These are phyloP conservation scores for Acleris sparsana DNA, from an alignment of 2,888 invertebrate species.

Conservation along the genomic window DNA sequence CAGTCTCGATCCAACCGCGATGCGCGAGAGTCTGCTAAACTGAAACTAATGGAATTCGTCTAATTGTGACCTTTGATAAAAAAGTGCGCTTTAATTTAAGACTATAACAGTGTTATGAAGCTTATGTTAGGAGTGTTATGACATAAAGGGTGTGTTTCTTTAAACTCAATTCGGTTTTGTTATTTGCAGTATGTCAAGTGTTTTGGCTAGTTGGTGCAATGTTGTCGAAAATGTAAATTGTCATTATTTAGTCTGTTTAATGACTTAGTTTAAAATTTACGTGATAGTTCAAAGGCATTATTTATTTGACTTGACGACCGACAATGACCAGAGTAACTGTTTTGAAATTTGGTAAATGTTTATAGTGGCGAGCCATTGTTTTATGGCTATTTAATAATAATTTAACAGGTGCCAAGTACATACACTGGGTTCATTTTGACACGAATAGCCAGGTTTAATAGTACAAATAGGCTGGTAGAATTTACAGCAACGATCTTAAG, in stretches of 20 bases:
- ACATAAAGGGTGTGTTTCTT: neutral
- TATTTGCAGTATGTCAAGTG: no score
- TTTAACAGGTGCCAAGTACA: neutral
- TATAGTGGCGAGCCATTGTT: neutral
- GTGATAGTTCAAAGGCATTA: neutral
- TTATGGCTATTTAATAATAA: neutral
- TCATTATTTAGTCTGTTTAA: neutral
- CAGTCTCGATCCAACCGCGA: slow-evolving; percentile 68
- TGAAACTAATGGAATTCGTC: slow-evolving; percentile 16
- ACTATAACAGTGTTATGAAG: neutral
- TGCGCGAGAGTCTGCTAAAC: slow-evolving; percentile 62
- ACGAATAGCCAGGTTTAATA: no score
- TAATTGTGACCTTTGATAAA: slow-evolving; percentile 6
- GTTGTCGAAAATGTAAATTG: no score
- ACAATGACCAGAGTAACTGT: slow-evolving; percentile 10
- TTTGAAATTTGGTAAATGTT: slow-evolving; percentile 15
- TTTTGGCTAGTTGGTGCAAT: no score
- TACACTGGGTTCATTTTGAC: no score
- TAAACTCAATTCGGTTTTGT: neutral
- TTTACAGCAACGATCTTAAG: no score
- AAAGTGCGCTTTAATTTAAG: slow-evolving; percentile 13
- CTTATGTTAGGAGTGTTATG: neutral
- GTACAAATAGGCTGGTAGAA: no score
- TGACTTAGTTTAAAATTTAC: neutral
- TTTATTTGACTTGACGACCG: neutral